Evolutionary conservation across 1,140 invertebrate species (phyloP).

Genomic region (Asbolus verrucosus): DNA sequence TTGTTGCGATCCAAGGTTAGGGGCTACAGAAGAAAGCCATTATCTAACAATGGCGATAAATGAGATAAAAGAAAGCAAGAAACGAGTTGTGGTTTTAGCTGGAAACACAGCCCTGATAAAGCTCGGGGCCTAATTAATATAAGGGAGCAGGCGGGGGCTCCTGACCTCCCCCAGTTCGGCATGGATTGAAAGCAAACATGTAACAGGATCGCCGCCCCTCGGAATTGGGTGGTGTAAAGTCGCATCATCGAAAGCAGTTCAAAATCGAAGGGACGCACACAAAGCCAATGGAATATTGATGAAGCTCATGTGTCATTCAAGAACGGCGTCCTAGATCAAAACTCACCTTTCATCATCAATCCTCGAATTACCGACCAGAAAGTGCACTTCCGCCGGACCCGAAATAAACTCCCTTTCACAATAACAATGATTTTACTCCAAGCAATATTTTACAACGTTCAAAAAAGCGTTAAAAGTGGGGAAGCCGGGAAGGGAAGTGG

Average conservation of each 20-base stretch:
- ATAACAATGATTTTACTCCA: slow-evolving; percentile 30
- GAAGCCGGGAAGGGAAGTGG: background rate
- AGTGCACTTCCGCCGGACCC: slow-evolving; percentile 14
- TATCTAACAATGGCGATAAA: slow-evolving; percentile 1
- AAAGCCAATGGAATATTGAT: slow-evolving; percentile 45
- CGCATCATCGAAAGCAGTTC: slow-evolving; percentile 25
- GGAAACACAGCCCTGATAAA: too few relatives aligned
- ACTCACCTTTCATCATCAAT: slow-evolving; percentile 44
- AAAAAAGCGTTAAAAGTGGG: background rate
- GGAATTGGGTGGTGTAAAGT: slow-evolving; percentile 17
- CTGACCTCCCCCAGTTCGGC: background rate
- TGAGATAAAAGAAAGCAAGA: slow-evolving; percentile 7
- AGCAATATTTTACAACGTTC: background rate
- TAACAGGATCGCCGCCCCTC: slow-evolving; percentile 6
- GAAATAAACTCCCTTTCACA: slow-evolving; percentile 15
- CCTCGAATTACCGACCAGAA: slow-evolving; percentile 35
- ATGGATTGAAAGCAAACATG: slow-evolving; percentile 27
- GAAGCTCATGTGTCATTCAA: slow-evolving; percentile 35
- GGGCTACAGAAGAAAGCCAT: slow-evolving; percentile 3
- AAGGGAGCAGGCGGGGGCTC: background rate
- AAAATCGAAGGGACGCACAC: slow-evolving; percentile 42
- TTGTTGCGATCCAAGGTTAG: slow-evolving; percentile 25
- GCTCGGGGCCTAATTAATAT: background rate
- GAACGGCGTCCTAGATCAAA: slow-evolving; percentile 21
- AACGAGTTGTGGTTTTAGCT: background rate